A percentile compares a stretch with the other conserved stretches of the same genome.
These are phyloP conservation scores for human (Homo sapiens) DNA, from an alignment of 2,113 vertebrate genomes.

Conservation along the genomic window DNA sequence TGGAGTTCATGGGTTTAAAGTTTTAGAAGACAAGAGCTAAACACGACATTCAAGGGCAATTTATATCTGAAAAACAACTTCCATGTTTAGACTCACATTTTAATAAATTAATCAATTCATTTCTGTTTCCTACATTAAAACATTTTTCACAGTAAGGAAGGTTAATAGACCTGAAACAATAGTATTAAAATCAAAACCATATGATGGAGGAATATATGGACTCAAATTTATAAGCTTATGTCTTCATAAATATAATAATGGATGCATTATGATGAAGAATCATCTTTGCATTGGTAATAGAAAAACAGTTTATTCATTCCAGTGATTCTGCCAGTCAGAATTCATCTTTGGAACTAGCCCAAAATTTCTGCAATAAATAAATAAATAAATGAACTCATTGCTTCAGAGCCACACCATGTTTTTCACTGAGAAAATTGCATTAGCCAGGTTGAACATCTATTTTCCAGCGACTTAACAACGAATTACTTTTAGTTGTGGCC, in stretches of 20 bases:
- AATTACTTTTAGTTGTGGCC: background rate
- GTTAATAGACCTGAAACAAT: background rate
- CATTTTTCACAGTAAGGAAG: background rate
- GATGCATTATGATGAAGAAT: background rate
- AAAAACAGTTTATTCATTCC: background rate
- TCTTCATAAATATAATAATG: background rate
- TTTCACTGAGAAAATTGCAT: slow-evolving; percentile 43
- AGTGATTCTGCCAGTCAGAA: background rate
- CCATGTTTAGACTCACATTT: background rate
- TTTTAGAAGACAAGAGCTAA: background rate
- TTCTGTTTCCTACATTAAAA: background rate
- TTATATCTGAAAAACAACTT: background rate
- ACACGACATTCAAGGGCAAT: background rate
- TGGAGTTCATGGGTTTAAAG: background rate
- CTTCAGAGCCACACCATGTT: background rate
- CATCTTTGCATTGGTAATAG: background rate
- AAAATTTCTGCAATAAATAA: background rate
- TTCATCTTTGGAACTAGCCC: background rate
- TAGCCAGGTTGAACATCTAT: background rate
- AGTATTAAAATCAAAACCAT: background rate
- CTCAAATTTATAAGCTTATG: background rate
- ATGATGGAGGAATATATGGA: background rate
- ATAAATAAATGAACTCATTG: background rate
- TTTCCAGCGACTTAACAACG: background rate
- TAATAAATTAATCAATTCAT: background rate